phyloP scores from a whole-genome alignment of 2,888 invertebrate species.

The Xylocampa areola region DNA sequence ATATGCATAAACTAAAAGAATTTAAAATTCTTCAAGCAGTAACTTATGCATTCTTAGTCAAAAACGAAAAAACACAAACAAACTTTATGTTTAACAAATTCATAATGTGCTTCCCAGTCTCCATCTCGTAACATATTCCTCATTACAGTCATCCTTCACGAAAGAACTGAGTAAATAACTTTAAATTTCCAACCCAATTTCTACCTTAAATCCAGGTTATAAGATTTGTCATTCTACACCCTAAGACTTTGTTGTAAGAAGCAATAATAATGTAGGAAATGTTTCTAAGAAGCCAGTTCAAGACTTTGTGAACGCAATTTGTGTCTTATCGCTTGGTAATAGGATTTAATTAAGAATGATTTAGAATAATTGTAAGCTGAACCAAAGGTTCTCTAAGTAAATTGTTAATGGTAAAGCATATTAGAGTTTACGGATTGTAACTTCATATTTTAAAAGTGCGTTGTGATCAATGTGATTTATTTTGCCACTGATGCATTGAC shows the following conservation, averaged over 20 bases:
- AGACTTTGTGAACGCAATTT: constrained; percentile 19
- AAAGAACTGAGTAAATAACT: constrained; percentile 32
- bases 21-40: no score
- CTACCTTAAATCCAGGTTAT: constrained; percentile 38
- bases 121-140: constrained; percentile 45
- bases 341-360: constrained; percentile 17
- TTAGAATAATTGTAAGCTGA: constrained; percentile 18
- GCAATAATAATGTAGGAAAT: constrained; percentile 30
- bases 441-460: constrained; percentile 36
- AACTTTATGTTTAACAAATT: constrained; percentile 6
- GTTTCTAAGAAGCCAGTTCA: constrained; percentile 7
- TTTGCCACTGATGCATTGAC: background rate
- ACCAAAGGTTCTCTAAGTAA: constrained; percentile 23
- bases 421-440: constrained; percentile 33
- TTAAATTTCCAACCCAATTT: constrained; percentile 50
- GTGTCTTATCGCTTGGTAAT: constrained; percentile 6
- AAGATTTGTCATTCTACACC: constrained; percentile 41
- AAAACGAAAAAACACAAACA: background rate
- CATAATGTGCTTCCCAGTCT: constrained; percentile 11
- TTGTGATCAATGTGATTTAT: constrained; percentile 25
- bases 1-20: no score
- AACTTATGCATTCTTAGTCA: no score
- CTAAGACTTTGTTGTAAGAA: constrained; percentile 34
- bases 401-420: constrained; percentile 22
- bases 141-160: constrained; percentile 43